Evolutionary conservation across 2,113 vertebrate genomes (phyloP).

Genomic region (Channa maculata): DNA sequence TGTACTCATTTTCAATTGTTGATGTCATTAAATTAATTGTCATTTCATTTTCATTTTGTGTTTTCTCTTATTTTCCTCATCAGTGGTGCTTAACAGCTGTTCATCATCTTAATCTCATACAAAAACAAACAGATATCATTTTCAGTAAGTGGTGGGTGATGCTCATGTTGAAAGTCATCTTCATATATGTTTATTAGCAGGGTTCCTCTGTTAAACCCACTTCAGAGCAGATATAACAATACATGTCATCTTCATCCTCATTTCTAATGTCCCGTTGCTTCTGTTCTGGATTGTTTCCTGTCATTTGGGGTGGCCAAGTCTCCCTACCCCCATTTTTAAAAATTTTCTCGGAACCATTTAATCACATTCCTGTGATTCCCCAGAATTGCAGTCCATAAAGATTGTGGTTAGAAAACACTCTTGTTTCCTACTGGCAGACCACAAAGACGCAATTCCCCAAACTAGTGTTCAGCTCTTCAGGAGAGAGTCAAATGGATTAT

Average conservation of each 20-base stretch:
- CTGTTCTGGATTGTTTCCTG: slow-evolving; percentile 1
- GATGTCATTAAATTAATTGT: slow-evolving; percentile 73
- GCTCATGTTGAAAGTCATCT: slow-evolving; percentile 6
- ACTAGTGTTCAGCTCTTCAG: slow-evolving; percentile 36
- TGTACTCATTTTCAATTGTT: slow-evolving; percentile 70
- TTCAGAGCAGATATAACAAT: slow-evolving; percentile 25
- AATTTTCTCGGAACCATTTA: slow-evolving; percentile 39
- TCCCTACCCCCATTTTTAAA: not conserved
- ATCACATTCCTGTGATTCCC: slow-evolving; percentile 30
- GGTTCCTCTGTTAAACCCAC: slow-evolving; percentile 23
- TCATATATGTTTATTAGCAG: not conserved
- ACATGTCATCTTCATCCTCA: slow-evolving; percentile 23
- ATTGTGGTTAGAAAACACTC: slow-evolving; percentile 47
- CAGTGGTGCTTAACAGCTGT: slow-evolving; percentile 8
- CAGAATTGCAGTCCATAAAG: slow-evolving; percentile 21
- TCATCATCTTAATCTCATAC: slow-evolving; percentile 7
- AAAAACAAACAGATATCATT: not conserved
- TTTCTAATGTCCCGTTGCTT: slow-evolving; percentile 7
- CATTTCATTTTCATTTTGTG: slow-evolving; percentile 71
- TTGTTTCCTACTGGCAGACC: slow-evolving; percentile 43
- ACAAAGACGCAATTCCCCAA: slow-evolving; percentile 25
- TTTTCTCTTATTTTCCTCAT: slow-evolving; percentile 24
- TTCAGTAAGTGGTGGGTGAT: not conserved
- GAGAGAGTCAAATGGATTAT: slow-evolving; percentile 46
- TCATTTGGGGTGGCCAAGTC: not conserved